Evolutionary conservation across 2,888 invertebrate species (phyloP), one percentile per base, ranked within the genome.

Genomic region (Trilocha varians): DNA sequence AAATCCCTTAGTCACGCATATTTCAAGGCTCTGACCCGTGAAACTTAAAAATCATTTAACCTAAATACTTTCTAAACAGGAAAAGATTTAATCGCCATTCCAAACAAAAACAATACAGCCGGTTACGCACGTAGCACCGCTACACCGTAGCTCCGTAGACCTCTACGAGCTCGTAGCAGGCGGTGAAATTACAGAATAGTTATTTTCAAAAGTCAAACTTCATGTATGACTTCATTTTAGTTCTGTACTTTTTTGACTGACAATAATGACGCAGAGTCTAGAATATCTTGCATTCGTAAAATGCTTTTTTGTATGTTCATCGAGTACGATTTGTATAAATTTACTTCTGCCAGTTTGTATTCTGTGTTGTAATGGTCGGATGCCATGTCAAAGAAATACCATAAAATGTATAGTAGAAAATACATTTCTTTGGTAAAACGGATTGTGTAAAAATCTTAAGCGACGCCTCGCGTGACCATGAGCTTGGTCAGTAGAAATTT

Each of bases 371-470:
- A 84, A 84, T 83, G 83, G 68, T 64, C 49, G 67, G 68, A 83
- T 84, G 77, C 73, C 83, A 84, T 83, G 83, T 82, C 74, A 73
- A 78, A 74, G 69, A 64, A 74, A 76, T 78, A 73, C 69, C 70
- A 70, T 72, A 74, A 76, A 78, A 73, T 55, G 48, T 53, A 50
- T 42, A 52, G 46, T 46, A 41, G 42, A 67, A n/a, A 70, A 70
- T 60, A 59, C 59, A 55, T 61, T 68, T 59, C 60, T 59, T 58
- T 40, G 43, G 46, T 53, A 57, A 57, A 70, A 63, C 62, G 59
- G 68, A 65, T 56, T 50, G 63, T 64, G 55, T 32, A 47, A 69
- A 70, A 78, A 80, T 75, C 77, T 72, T 80, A 84, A 84, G 80
- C 65, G 78, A 71, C 52, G 58, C 55, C 62, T 84, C 53, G 83